These are phyloP conservation scores for Synanthedon vespiformis DNA, from an alignment of 2,888 invertebrate genomes.

Conservation along the genomic window DNA sequence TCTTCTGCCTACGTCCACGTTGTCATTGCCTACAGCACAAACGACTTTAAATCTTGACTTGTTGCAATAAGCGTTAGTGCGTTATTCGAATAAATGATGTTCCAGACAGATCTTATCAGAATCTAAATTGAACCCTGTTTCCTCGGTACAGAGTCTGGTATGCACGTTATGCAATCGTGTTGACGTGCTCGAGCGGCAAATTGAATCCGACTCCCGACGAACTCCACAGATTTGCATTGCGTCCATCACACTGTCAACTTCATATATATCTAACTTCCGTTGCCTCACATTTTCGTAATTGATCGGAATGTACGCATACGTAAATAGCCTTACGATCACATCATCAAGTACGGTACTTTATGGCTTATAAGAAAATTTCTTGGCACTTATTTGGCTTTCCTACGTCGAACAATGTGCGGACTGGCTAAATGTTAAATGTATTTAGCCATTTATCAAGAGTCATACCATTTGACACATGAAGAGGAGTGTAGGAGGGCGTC, in stretches of 20 bases:
- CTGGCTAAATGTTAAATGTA: not conserved
- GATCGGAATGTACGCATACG: constrained; percentile 32
- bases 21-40: constrained; percentile 12
- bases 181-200: constrained; percentile 39
- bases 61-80: constrained; percentile 21
- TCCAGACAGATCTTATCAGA: constrained; percentile 25
- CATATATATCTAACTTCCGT: constrained; percentile 42
- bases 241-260: constrained; percentile 46
- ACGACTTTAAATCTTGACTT: constrained; percentile 24
- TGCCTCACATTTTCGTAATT: constrained; percentile 33
- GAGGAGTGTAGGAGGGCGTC: constrained; percentile 21
- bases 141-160: constrained; percentile 32
- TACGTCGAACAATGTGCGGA: not conserved
- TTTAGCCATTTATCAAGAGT: constrained; percentile 9
- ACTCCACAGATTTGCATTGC: constrained; percentile 55
- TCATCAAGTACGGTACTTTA: too few relatives aligned
- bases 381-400: not conserved
- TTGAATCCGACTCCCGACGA: constrained; percentile 24
- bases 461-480: constrained; percentile 18
- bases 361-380: not conserved
- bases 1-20: constrained; percentile 35
- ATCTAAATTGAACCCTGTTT: constrained; percentile 42
- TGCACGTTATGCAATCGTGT: constrained; percentile 24
- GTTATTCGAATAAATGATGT: constrained; percentile 13
- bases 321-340: too few relatives aligned